These are phyloP conservation scores for Machimus rusticus DNA, from an alignment of 2,888 invertebrate genomes.

Conservation along the genomic window DNA sequence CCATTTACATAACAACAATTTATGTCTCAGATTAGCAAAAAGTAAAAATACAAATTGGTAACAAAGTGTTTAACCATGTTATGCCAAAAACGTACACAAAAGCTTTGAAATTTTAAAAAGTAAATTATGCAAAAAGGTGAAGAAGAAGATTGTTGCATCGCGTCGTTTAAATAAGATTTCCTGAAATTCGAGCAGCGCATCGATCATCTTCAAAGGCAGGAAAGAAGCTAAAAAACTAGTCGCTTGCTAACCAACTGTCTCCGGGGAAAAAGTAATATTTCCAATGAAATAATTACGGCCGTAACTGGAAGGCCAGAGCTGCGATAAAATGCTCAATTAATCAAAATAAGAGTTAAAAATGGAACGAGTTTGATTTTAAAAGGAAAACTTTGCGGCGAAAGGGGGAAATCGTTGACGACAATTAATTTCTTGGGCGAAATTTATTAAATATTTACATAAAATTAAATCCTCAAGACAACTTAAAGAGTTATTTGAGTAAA, in stretches of 20 bases:
- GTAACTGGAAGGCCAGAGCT: background rate
- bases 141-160: background rate
- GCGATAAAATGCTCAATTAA: background rate
- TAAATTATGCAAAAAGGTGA: background rate
- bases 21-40: background rate
- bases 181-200: background rate
- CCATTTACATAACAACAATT: background rate
- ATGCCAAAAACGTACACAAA: background rate
- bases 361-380: background rate
- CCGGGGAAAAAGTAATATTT: background rate
- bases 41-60: background rate
- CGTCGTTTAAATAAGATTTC: background rate
- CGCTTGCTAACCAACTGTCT: background rate
- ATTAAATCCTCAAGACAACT: background rate
- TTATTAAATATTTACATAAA: conserved; percentile 29
- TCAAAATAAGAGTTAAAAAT: background rate
- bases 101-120: background rate
- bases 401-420: background rate
- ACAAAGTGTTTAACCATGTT: background rate
- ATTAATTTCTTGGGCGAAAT: background rate
- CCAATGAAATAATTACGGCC: background rate
- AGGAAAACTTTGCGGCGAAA: background rate
- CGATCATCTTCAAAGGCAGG: background rate
- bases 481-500: background rate
- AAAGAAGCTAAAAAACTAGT: background rate